Conservation (phyloP, 2,113 vertebrate species). For the Parus major region DNA sequence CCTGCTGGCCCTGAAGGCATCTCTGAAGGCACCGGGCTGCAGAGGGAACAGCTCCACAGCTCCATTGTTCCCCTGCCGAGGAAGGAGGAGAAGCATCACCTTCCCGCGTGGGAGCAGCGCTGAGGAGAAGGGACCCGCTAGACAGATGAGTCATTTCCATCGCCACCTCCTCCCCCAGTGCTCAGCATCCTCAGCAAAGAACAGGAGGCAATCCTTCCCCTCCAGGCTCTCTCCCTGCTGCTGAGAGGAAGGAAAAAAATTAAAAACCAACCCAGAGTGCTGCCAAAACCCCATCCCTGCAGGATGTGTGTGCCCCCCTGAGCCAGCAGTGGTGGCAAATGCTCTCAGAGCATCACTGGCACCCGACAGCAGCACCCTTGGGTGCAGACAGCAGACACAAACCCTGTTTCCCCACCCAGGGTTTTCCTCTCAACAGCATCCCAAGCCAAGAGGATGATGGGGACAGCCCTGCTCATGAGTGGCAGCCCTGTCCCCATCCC, state of each 20-base stretch:
- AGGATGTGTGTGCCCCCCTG: neutral
- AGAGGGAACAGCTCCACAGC: neutral
- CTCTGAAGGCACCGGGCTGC: neutral
- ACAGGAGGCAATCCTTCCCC: neutral
- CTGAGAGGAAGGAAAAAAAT: accelerated
- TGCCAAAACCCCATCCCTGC: neutral
- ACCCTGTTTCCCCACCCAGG: accelerated
- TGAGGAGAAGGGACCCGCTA: constrained; percentile 19
- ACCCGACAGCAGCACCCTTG: neutral
- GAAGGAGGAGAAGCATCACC: constrained; percentile 6
- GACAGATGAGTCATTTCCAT: constrained; percentile 45
- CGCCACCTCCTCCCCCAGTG: neutral
- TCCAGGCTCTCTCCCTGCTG: neutral
- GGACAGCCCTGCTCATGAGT: accelerated
- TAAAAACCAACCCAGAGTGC: accelerated
- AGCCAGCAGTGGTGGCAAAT: accelerated
- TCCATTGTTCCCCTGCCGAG: neutral
- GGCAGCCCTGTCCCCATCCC: neutral
- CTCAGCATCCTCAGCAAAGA: neutral
- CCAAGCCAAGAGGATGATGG: neutral
- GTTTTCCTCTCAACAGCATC: neutral
- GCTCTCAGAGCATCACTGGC: neutral
- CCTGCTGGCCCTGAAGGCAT: neutral
- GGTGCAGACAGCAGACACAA: neutral
- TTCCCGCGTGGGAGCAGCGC: constrained; percentile 10